Evolutionary conservation across 2,113 vertebrate genomes (phyloP), one percentile per base, ranked within the genome.

Genomic region (Vanacampus margaritifer): DNA sequence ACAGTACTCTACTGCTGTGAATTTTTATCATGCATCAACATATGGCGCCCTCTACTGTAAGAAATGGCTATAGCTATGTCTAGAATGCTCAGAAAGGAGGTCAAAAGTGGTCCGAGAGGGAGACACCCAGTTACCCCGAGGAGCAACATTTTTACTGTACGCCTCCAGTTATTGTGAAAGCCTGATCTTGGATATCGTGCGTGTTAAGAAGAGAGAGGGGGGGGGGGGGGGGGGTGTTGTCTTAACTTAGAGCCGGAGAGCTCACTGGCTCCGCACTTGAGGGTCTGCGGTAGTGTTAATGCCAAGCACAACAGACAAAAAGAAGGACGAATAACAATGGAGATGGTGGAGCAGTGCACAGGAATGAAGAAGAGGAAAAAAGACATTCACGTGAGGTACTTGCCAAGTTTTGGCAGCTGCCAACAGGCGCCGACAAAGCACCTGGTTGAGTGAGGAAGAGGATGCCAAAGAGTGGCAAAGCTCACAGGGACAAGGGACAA

Each of bases 261-360:
- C 48, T 59, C 67, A 71, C 78, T 8, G 75, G 68, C 69, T 71
- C 75, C 72, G 51, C 76, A 67, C 61, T 57, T 24, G 73, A 65
- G 80, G 70, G 72, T 75, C 78, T 19, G 6, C 6, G 41, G 41
- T 16, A 37, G 56, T 61, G 8, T 37, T 45, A 32, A 79, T 12
- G 72, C 81, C 86, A 91, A 86, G 75, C 81, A 83, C 73, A 90
- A 89, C 85, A 88, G 69, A 71, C 65, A 82, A 78, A n/a, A 82
- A 84, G 76, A 79, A 86, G 75, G 48, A 84, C 71, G 82, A 80
- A 78, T 78, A 84, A 86, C 79, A 82, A 71, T 64, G 45, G 69
- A 73, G 3, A 5, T 73, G 43, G 56, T 74, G 73, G 72, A 75
- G 45, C 48, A 32, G 3, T 35, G 62, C 77, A 78, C 64, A 68